These are phyloP conservation scores for Lepidurus arcticus DNA, from an alignment of 1,140 invertebrate genomes.

Conservation along the genomic window DNA sequence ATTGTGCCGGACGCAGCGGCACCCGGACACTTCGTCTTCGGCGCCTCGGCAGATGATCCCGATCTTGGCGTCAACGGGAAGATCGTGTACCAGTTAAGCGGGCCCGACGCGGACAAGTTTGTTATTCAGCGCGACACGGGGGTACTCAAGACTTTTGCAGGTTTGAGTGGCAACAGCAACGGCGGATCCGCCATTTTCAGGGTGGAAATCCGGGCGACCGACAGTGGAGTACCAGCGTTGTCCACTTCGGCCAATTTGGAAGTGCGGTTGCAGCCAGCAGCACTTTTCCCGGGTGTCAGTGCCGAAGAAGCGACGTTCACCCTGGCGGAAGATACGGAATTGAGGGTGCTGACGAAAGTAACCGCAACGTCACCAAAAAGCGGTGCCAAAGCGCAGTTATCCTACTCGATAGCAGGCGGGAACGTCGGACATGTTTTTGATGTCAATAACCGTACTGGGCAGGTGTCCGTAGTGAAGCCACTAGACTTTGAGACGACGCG, in stretches of 20 bases:
- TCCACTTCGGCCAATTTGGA: constrained; percentile 50
- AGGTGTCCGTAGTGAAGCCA: constrained; percentile 65
- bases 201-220: constrained; percentile 59
- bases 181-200: constrained; percentile 51
- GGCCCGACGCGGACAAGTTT: constrained; percentile 69
- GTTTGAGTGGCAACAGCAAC: constrained; percentile 51
- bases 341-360: constrained; percentile 43
- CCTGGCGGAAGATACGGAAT: constrained; percentile 36
- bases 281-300: constrained; percentile 55
- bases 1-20: constrained; percentile 70
- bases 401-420: constrained; percentile 82
- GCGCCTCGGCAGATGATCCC: constrained; percentile 70
- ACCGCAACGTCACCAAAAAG: constrained; percentile 56
- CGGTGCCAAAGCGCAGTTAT: constrained; percentile 58
- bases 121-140: constrained; percentile 69
- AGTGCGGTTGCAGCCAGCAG: constrained; percentile 51
- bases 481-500: constrained; percentile 83
- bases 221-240: constrained; percentile 47
- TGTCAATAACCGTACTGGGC: constrained; percentile 71
- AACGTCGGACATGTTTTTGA: constrained; percentile 77
- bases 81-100: constrained; percentile 68
- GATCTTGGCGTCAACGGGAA: constrained; percentile 73
- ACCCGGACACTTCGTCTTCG: constrained; percentile 75
- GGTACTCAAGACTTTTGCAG: constrained; percentile 58
- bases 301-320: constrained; percentile 52